phyloP scores from a whole-genome alignment of 2,888 invertebrate genomes.

The Mylabris sibirica region DNA sequence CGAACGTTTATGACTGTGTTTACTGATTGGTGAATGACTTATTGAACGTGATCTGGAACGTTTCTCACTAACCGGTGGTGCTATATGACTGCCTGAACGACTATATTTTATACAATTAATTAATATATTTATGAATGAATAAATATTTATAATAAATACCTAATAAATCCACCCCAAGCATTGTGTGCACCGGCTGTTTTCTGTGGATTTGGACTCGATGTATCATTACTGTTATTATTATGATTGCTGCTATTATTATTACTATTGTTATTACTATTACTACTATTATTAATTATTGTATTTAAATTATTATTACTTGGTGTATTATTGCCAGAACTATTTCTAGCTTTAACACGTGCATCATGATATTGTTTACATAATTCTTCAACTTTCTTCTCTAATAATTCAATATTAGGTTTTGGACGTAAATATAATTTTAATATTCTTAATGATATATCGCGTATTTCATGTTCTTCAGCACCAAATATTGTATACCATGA shows the following conservation, averaged over 20 bases:
- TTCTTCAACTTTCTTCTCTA: slow-evolving; percentile 79
- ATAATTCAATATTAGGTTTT: slow-evolving; percentile 77
- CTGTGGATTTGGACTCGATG: slow-evolving; percentile 62
- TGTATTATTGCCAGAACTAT: slow-evolving; percentile 64
- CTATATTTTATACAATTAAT: slow-evolving; percentile 42
- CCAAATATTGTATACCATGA: slow-evolving; percentile 91
- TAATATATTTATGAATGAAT: too few species aligned
- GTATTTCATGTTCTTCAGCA: slow-evolving; percentile 82
- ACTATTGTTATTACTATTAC: not conserved
- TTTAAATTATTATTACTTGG: slow-evolving; percentile 42
- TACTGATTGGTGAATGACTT: slow-evolving; percentile 55
- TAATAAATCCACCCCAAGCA: slow-evolving; percentile 74
- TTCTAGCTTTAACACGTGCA: slow-evolving; percentile 66
- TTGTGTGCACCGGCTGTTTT: slow-evolving; percentile 69
- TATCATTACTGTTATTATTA: slow-evolving; percentile 46
- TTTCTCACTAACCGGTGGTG: slow-evolving; percentile 55
- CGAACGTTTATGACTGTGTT: slow-evolving; percentile 53
- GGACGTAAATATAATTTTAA: slow-evolving; percentile 83
- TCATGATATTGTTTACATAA: slow-evolving; percentile 76
- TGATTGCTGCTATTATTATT: not conserved
- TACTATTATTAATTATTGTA: not conserved
- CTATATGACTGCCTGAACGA: slow-evolving; percentile 60
- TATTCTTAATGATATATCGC: slow-evolving; percentile 83
- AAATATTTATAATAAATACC: slow-evolving; percentile 54
- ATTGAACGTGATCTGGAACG: slow-evolving; percentile 56